Conservation (phyloP, 2,888 invertebrate genomes). For the Caenorhabditis uteleia region DNA sequence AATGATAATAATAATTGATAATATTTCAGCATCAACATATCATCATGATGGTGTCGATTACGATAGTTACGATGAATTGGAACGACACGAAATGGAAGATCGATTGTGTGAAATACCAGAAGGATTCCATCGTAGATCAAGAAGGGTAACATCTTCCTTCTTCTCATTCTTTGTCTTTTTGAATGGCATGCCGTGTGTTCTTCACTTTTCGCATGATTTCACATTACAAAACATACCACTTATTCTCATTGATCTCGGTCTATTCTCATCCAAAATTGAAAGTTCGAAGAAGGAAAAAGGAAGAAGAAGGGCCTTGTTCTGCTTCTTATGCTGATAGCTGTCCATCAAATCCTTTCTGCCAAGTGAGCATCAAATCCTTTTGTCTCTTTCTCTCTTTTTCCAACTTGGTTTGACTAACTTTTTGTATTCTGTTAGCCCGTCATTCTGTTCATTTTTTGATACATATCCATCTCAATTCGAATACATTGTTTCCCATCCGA, state of each 20-base stretch:
- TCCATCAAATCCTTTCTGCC: conserved; percentile 26
- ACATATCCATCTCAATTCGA: too few species aligned
- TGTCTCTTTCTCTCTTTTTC: neutral
- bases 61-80: conserved; percentile 58
- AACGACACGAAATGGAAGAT: conserved; percentile 63
- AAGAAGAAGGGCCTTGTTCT: neutral
- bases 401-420: too few species aligned
- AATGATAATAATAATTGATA: neutral
- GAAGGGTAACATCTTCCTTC: too few species aligned
- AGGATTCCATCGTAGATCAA: conserved; percentile 54
- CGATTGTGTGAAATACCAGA: conserved; percentile 63
- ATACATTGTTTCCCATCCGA: too few species aligned
- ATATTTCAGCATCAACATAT: conserved; percentile 33
- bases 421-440: too few species aligned
- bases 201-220: too few species aligned
- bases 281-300: conserved; percentile 2
- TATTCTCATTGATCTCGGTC: neutral
- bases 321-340: conserved; percentile 15
- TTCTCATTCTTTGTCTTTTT: too few species aligned
- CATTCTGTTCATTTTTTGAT: too few species aligned
- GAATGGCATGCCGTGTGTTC: too few species aligned
- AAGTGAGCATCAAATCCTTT: neutral
- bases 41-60: conserved; percentile 41
- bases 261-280: neutral
- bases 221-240: neutral